These are phyloP conservation scores for Turdus rufiventris DNA, from an alignment of 2,113 vertebrate genomes.

Conservation along the genomic window DNA sequence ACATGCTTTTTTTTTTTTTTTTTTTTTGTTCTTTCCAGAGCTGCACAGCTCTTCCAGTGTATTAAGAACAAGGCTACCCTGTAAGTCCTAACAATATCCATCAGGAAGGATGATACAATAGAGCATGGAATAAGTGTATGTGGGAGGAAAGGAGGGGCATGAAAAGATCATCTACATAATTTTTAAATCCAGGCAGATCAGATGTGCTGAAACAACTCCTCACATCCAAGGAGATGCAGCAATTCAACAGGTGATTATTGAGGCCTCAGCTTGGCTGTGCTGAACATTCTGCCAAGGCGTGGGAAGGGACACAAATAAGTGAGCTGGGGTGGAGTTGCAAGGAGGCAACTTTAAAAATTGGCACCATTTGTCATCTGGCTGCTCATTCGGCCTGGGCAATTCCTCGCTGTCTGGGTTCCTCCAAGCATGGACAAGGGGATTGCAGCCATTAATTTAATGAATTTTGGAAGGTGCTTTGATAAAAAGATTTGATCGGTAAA, in stretches of 20 bases:
- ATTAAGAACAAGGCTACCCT: not conserved
- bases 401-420: not conserved
- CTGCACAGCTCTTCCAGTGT: not conserved
- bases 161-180: not conserved
- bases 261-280: not conserved
- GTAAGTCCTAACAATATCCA: not conserved
- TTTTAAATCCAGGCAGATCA: not conserved
- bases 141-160: not conserved
- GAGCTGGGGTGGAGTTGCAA: not conserved
- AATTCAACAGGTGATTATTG: not conserved
- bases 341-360: not conserved
- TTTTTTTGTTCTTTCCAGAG: not conserved
- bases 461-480: not conserved
- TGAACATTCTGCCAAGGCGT: not conserved
- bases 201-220: not conserved
- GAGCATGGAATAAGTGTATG: not conserved
- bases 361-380: not conserved
- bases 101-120: not conserved
- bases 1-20: not conserved
- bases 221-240: not conserved
- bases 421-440: not conserved
- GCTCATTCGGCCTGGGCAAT: not conserved
- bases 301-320: not conserved
- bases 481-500: not conserved
- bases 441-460: not conserved